Evolutionary conservation across 2,113 vertebrate genomes (phyloP).

Genomic region (human): GRCh38 chr2:126758501-126759000

Average conservation of each 20-base stretch:
- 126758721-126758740: conserved; percentile 36
- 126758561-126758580: not conserved
- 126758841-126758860: not conserved
- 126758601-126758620: not conserved
- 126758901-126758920: not conserved
- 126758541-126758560: not conserved
- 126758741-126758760: not conserved
- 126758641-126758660: not conserved
- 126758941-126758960: not conserved
- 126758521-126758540: conserved; percentile 49
- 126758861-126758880: not conserved
- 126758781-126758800: not conserved
- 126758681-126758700: conserved; percentile 7
- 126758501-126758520: conserved; percentile 28
- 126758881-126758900: not conserved
- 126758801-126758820: not conserved
- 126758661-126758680: not conserved
- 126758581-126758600: not conserved
- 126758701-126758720: not conserved
- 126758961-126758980: not conserved
- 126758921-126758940: not conserved
- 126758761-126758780: too few relatives aligned
- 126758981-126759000: accelerated
- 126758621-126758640: not conserved
- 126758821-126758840: not conserved